phyloP scores from a whole-genome alignment of 92 coral and sea anemone genomes.

The Parazoanthus atlanticus region DNA sequence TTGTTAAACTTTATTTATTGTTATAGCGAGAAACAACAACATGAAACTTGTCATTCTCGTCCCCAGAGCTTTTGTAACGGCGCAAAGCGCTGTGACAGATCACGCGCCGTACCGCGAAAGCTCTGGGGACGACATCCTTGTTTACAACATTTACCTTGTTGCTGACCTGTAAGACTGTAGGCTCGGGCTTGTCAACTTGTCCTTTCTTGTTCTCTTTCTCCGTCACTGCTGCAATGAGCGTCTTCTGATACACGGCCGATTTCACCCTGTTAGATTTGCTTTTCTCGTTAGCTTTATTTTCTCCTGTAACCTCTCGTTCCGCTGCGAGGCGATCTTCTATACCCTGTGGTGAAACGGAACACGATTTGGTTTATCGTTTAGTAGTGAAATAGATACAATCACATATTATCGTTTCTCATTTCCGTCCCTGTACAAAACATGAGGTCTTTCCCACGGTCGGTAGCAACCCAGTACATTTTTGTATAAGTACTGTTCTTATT shows the following conservation, averaged over 20 bases:
- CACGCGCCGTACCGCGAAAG: not conserved
- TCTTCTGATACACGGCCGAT: constrained; percentile 31
- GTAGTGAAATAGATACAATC: not conserved
- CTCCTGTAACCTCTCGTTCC: not conserved
- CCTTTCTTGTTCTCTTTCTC: not conserved
- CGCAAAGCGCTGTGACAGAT: not conserved
- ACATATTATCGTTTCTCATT: not conserved
- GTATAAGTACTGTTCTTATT: not conserved
- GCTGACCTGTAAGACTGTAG: constrained; percentile 23
- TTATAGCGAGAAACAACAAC: too few species aligned
- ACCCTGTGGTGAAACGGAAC: not conserved
- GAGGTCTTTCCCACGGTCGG: not conserved
- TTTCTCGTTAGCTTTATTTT: not conserved
- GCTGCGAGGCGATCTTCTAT: not conserved
- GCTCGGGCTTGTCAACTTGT: not conserved
- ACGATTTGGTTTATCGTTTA: not conserved
- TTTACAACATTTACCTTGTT: not conserved
- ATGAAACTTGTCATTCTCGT: too few species aligned
- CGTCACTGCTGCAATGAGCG: not conserved
- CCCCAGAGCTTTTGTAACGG: too few species aligned
- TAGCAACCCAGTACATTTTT: not conserved
- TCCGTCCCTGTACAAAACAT: not conserved
- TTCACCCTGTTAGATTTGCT: constrained; percentile 21
- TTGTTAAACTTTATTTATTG: too few species aligned
- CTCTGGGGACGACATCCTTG: not conserved